These are phyloP conservation scores for Sclerurus mexicanus DNA, from an alignment of 2,113 vertebrate genomes.

Conservation along the genomic window DNA sequence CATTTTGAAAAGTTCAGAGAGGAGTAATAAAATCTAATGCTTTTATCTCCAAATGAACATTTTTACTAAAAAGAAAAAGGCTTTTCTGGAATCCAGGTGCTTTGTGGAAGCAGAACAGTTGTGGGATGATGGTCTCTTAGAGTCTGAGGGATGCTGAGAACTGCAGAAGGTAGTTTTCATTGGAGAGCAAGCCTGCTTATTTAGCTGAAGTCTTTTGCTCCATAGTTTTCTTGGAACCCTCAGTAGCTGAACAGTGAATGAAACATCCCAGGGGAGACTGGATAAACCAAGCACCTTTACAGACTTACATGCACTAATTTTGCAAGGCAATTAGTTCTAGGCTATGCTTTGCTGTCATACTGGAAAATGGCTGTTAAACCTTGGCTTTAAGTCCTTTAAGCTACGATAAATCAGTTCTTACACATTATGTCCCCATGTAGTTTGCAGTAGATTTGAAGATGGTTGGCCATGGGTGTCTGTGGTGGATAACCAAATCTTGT, in stretches of 20 bases:
- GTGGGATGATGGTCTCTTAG: background rate
- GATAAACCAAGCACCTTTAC: background rate
- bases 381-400: background rate
- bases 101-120: background rate
- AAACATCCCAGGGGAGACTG: background rate
- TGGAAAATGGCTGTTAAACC: background rate
- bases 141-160: background rate
- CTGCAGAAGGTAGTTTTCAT: background rate
- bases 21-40: background rate
- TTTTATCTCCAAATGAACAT: background rate
- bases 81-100: background rate
- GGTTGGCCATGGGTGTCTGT: background rate
- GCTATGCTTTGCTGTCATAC: background rate
- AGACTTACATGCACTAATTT: background rate
- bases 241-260: background rate
- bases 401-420: background rate
- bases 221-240: background rate
- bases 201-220: background rate
- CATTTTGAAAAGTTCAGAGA: background rate
- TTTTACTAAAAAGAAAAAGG: background rate
- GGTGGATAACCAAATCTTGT: background rate
- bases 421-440: background rate
- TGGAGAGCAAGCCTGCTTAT: background rate
- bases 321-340: background rate
- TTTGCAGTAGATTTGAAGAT: background rate